Conservation (phyloP, 2,888 invertebrate species). For the Drosophila neutralis region DNA sequence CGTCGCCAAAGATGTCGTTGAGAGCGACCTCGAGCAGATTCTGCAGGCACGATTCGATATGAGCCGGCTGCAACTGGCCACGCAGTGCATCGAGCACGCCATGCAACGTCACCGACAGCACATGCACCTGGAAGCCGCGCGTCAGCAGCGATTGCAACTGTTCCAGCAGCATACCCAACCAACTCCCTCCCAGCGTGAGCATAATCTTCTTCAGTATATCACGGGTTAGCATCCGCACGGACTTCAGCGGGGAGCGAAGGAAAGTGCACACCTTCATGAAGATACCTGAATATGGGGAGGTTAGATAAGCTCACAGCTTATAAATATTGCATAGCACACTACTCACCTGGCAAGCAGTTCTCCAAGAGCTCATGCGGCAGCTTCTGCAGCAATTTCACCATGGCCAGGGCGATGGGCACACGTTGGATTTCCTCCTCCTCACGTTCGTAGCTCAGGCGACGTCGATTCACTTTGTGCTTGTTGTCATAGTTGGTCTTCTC, state of each 20-base stretch:
- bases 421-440: constrained; percentile 95
- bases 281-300: constrained; percentile 86
- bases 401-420: constrained; percentile 96
- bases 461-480: constrained; percentile 92
- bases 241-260: constrained; percentile 94
- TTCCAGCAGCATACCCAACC: constrained; percentile 90
- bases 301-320: background rate
- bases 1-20: constrained; percentile 94
- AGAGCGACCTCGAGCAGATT: constrained; percentile 93
- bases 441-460: constrained; percentile 88
- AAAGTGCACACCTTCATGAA: constrained; percentile 96
- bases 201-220: constrained; percentile 97
- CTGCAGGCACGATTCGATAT: constrained; percentile 92
- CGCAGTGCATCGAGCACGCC: constrained; percentile 91
- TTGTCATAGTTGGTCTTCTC: constrained; percentile 90
- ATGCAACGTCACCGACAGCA: constrained; percentile 95
- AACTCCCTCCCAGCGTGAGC: constrained; percentile 92
- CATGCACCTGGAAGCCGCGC: constrained; percentile 97
- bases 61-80: constrained; percentile 89
- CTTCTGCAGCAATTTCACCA: constrained; percentile 95
- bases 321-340: background rate
- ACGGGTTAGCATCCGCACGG: constrained; percentile 93
- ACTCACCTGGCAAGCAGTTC: constrained; percentile 88
- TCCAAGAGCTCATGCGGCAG: constrained; percentile 91
- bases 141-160: constrained; percentile 93